Evolutionary conservation across 1,140 invertebrate genomes (phyloP).

Genomic region (Dendroctonus ponderosae): DNA sequence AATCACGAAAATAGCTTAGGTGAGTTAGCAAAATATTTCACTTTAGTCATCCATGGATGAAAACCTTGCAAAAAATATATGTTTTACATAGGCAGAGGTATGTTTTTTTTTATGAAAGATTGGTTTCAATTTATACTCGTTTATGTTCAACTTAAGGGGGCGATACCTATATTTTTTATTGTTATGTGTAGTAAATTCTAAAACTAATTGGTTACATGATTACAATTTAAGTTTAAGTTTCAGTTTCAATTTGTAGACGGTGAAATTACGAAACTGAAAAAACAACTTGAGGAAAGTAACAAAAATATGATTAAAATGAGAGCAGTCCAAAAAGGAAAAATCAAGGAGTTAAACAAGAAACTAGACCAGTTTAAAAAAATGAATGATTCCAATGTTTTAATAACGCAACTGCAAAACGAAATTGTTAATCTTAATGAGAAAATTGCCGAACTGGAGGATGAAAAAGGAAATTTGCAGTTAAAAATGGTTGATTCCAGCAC

Average conservation of each 20-base stretch:
- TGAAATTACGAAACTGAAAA: slow-evolving; percentile 61
- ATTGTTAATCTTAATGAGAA: slow-evolving; percentile 69
- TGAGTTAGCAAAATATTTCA: too few species aligned
- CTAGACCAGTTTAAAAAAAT: slow-evolving; percentile 73
- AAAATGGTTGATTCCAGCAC: slow-evolving; percentile 41
- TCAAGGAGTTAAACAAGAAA: slow-evolving; percentile 81
- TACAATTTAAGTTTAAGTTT: too few species aligned
- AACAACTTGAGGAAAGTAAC: slow-evolving; percentile 71
- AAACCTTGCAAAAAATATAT: too few species aligned
- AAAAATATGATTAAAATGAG: slow-evolving; percentile 84
- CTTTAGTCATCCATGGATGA: too few species aligned
- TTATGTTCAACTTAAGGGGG: too few species aligned
- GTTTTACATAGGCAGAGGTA: too few species aligned
- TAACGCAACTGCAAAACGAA: slow-evolving; percentile 60
- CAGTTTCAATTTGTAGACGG: slow-evolving; percentile 35
- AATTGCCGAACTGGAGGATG: slow-evolving; percentile 80
- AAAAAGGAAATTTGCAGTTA: slow-evolving; percentile 61
- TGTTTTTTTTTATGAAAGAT: too few species aligned
- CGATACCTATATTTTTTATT: too few species aligned
- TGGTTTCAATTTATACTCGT: too few species aligned
- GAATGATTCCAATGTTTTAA: slow-evolving; percentile 66
- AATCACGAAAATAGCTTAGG: too few species aligned
- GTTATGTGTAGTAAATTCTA: too few species aligned
- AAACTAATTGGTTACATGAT: too few species aligned
- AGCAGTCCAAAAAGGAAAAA: slow-evolving; percentile 73